Conservation (phyloP, 2,113 vertebrate genomes). For the Pterocles burchelli region DNA sequence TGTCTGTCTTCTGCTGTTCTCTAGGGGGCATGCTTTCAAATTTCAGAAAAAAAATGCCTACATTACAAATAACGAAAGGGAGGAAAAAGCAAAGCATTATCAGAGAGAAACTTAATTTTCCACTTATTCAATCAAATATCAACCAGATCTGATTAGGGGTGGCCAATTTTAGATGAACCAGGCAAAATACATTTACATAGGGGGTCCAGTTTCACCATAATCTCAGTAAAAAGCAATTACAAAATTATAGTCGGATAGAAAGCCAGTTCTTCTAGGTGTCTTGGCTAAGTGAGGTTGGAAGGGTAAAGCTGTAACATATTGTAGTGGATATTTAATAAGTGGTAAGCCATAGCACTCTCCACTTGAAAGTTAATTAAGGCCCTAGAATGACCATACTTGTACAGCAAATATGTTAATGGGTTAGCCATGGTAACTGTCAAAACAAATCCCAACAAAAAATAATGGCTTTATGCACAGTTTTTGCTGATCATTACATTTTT, state of each 20-base stretch:
- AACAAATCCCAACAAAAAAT: slow-evolving; percentile 68
- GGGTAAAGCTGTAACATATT: slow-evolving; percentile 70
- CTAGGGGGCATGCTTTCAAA: slow-evolving; percentile 36
- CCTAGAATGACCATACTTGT: slow-evolving; percentile 67
- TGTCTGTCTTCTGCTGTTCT: slow-evolving; percentile 42
- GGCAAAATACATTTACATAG: slow-evolving; percentile 69
- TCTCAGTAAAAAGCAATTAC: slow-evolving; percentile 71
- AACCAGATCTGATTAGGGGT: slow-evolving; percentile 61
- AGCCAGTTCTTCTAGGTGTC: slow-evolving; percentile 64
- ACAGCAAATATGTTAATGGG: slow-evolving; percentile 75
- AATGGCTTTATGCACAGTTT: slow-evolving; percentile 53
- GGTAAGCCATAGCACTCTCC: slow-evolving; percentile 75
- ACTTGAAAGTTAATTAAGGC: slow-evolving; percentile 79
- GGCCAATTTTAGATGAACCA: slow-evolving; percentile 65
- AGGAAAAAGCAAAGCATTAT: slow-evolving; percentile 40
- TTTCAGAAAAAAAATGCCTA: background rate
- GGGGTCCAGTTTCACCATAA: slow-evolving; percentile 65
- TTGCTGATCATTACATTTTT: slow-evolving; percentile 33
- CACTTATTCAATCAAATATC: slow-evolving; percentile 66
- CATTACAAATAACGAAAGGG: slow-evolving; percentile 25
- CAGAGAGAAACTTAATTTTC: slow-evolving; percentile 64
- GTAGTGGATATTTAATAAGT: slow-evolving; percentile 78
- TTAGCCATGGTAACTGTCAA: slow-evolving; percentile 75
- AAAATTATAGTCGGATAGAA: slow-evolving; percentile 60
- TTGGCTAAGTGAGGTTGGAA: slow-evolving; percentile 76